Evolutionary conservation across 2,888 invertebrate genomes (phyloP), one percentile per base, ranked within the genome.

Genomic region (Drosophila mercatorum): DNA sequence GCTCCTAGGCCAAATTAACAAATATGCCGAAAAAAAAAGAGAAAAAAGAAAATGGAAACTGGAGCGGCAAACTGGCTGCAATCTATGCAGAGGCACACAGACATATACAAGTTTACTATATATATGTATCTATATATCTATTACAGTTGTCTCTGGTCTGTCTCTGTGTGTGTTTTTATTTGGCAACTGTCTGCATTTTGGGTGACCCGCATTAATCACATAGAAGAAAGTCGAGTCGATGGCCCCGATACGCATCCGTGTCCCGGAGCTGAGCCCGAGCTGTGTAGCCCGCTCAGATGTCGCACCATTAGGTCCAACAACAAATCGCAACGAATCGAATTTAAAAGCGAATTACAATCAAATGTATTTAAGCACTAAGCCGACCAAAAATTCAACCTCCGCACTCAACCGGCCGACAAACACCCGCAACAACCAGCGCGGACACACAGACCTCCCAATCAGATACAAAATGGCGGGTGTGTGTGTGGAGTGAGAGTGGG

Each of bases 271-370:
- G 38, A 53, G 22, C 52, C 52, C 22, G 22, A 56, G 7, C 46
- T 44, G 40, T n/a, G 28, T 5, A 28, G 4, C 28, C 5, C 53
- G 26, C 12, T 89, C 90, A 88, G 83, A 86, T 88, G 87, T 88
- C 87, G 82, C 76, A 79, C 80, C 86, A 88, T 88, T 90, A 86
- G 73, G 80, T 82, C 83, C 86, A 88, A 89, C 85, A 86, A 86
- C 89, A 84, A 89, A 86, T 89, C 88, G 76, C 78, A 83, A 79
- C 71, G 82, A 82, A 84, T 81, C 78, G 89, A 84, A 83, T 88
- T 89, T 85, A 89, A 85, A 89, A 85, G 88, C 89, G 89, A 81
- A 89, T 85, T 89, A 85, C 85, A 89, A 85, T 85, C 85, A 88
- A 85, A 85, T 88, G 89, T 88, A 83, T 89, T 85, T 87, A 85